Evolutionary conservation across 2,113 vertebrate genomes (phyloP).

Genomic region (Lophochroa leadbeateri): DNA sequence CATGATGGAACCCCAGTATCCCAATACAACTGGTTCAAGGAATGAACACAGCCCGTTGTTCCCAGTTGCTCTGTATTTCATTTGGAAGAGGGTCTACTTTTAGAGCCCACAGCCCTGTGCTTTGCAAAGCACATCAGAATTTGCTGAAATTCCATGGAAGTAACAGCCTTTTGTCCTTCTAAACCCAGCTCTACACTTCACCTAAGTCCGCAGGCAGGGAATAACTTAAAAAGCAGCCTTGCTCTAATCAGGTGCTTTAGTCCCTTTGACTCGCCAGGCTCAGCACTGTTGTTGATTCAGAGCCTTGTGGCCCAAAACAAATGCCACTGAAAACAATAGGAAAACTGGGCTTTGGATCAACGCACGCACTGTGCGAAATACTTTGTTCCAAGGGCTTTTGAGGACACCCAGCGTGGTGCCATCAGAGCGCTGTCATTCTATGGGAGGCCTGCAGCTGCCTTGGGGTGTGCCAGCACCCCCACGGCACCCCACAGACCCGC

Average conservation of each 20-base stretch:
- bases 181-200: background rate
- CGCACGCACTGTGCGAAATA: background rate
- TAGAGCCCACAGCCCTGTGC: background rate
- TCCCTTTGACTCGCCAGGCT: background rate
- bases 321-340: constrained; percentile 49
- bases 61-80: background rate
- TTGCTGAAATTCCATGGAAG: background rate
- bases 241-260: background rate
- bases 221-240: background rate
- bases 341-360: constrained; percentile 33
- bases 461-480: background rate
- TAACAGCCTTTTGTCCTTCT: background rate
- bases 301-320: background rate
- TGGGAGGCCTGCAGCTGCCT: background rate
- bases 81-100: background rate
- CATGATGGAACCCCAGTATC: background rate
- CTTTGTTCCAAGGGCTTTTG: background rate
- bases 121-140: background rate
- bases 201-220: background rate
- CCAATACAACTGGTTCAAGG: background rate
- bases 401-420: background rate
- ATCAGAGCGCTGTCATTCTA: background rate
- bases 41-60: background rate
- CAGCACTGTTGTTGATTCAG: background rate
- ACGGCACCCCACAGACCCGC: accelerated